Evolutionary conservation across 2,113 vertebrate genomes (phyloP).

Genomic region (Trinectes maculatus): DNA sequence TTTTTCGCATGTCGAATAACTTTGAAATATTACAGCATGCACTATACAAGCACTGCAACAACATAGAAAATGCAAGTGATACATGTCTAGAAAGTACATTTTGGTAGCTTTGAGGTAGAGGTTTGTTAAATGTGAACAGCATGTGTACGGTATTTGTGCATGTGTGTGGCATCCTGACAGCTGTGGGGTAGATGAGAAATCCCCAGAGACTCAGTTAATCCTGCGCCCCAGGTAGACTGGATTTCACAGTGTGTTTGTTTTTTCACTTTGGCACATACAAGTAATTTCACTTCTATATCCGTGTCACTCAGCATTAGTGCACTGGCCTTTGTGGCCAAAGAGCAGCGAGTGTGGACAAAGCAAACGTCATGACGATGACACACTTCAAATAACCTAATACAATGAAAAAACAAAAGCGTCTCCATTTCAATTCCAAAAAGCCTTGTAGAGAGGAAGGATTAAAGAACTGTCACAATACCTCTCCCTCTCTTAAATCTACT

Average conservation of each 20-base stretch:
- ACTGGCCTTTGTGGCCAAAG: conserved; percentile 1
- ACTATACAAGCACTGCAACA: background rate
- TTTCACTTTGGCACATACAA: background rate
- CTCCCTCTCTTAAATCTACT: conserved; percentile 6
- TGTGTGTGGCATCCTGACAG: conserved; percentile 6
- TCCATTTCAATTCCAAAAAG: conserved; percentile 36
- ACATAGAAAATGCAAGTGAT: no score
- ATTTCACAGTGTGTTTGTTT: conserved; percentile 1
- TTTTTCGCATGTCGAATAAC: no score
- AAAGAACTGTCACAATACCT: conserved; percentile 29
- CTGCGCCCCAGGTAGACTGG: conserved; percentile 5
- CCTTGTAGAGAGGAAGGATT: conserved; percentile 36
- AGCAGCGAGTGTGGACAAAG: conserved; percentile 19
- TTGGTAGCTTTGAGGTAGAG: no score
- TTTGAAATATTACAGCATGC: background rate
- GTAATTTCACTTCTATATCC: conserved; percentile 3
- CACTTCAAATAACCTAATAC: conserved; percentile 3
- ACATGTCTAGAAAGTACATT: no score
- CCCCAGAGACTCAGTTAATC: conserved; percentile 22
- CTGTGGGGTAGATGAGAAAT: conserved; percentile 26
- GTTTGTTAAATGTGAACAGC: no score
- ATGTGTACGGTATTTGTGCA: background rate
- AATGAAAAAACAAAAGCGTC: conserved; percentile 28
- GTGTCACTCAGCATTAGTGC: conserved; percentile 29
- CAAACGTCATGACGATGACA: conserved; percentile 11